A percentile compares a stretch with the other conserved stretches of the same genome.
These are phyloP conservation scores for Actinostola sp. DNA, from an alignment of 92 coral and sea anemone genomes.

Conservation along the genomic window DNA sequence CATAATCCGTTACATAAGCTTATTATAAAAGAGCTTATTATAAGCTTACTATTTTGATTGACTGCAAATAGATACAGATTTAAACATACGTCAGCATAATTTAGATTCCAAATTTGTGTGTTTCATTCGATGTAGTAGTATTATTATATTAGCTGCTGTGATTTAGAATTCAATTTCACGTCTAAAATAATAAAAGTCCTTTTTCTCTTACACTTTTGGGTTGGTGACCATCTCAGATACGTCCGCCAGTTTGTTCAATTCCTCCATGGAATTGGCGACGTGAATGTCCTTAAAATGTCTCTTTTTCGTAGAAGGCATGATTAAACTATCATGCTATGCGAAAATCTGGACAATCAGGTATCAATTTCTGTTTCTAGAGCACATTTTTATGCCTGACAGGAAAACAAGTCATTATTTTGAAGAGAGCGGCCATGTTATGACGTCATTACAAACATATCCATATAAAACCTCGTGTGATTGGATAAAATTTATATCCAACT, in stretches of 20 bases:
- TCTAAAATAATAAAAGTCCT: not conserved
- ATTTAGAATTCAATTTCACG: not conserved
- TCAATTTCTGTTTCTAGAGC: not conserved
- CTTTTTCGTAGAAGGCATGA: conserved; percentile 83
- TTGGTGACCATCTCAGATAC: conserved; percentile 52
- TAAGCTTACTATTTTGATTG: not conserved
- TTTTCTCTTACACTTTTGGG: conserved; percentile 76
- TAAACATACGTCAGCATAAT: conserved; percentile 2
- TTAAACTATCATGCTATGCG: not conserved
- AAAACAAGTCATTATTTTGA: conserved; percentile 22
- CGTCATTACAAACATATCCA: conserved; percentile 26
- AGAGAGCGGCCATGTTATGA: conserved; percentile 63
- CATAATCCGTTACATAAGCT: too few species aligned
- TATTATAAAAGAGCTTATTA: too few species aligned
- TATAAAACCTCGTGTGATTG: conserved; percentile 3
- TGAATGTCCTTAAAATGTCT: conserved; percentile 66
- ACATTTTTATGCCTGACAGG: conserved; percentile 7
- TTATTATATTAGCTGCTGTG: not conserved
- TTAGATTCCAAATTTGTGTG: too few species aligned
- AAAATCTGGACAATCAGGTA: conserved; percentile 1
- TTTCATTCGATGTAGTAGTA: not conserved
- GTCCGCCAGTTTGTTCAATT: conserved; percentile 73
- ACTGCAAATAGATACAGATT: not conserved
- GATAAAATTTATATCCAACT: not conserved
- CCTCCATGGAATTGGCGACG: conserved; percentile 66